phyloP scores from a whole-genome alignment of 2,888 invertebrate genomes.

The Isotomurus palustris region DNA sequence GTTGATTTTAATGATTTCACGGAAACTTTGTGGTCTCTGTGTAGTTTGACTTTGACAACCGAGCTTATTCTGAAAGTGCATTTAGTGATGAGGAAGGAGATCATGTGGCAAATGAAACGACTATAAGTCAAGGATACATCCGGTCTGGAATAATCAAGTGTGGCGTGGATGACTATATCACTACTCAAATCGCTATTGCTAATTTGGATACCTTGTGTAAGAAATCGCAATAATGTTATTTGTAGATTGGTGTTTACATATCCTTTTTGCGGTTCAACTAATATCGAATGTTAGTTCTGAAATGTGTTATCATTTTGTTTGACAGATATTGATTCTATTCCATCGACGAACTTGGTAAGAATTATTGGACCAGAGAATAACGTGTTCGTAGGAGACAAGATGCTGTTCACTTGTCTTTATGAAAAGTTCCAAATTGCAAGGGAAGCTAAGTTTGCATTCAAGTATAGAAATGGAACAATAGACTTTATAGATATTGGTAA shows the following conservation, averaged over 20 bases:
- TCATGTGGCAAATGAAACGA: conserved; percentile 21
- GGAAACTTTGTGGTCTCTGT: background rate
- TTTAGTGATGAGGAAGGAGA: conserved; percentile 35
- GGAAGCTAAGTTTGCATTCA: conserved; percentile 32
- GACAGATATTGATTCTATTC: conserved; percentile 31
- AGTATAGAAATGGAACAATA: conserved; percentile 30
- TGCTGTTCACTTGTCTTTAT: conserved; percentile 36
- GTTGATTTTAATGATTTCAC: too few relatives aligned
- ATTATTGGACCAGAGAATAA: conserved; percentile 36
- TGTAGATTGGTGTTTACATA: background rate
- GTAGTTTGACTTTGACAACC: conserved; percentile 29
- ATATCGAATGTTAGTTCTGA: background rate
- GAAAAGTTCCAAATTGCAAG: conserved; percentile 35
- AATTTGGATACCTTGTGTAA: conserved; percentile 33
- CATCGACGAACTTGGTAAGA: conserved; percentile 24
- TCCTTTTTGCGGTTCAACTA: too few relatives aligned
- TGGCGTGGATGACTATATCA: conserved; percentile 29
- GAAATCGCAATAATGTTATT: background rate
- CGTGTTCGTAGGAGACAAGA: conserved; percentile 36
- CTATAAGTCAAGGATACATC: conserved; percentile 33
- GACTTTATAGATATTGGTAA: conserved; percentile 33
- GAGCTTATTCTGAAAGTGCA: conserved; percentile 29
- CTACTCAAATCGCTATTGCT: conserved; percentile 32
- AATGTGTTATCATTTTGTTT: background rate
- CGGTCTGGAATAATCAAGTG: conserved; percentile 34